Percentiles rank a stretch among this genome's conserved stretches.
Evolutionary conservation across 2,797 vertebrate species (phyloP).

Genomic region (Rhinella marina): DNA sequence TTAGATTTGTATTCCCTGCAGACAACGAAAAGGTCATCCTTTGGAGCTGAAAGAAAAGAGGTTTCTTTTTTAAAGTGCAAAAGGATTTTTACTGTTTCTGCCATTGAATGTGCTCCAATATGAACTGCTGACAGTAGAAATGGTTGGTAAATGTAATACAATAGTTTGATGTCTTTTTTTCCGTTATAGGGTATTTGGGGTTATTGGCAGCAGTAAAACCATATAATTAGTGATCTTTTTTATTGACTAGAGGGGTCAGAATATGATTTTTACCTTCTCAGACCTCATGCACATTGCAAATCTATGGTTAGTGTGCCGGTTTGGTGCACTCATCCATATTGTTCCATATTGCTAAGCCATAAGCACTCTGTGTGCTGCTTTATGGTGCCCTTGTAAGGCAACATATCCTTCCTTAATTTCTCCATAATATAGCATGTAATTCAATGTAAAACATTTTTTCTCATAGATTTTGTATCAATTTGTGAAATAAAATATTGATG

Average conservation of each 20-base stretch:
- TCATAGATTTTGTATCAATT: neutral
- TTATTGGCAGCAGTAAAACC: neutral
- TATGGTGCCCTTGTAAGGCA: neutral
- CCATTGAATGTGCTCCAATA: neutral
- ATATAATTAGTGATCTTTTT: neutral
- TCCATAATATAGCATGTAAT: neutral
- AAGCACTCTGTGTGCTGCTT: neutral
- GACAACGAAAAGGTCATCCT: constrained; percentile 22
- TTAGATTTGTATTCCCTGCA: constrained; percentile 1
- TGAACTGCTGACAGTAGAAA: neutral
- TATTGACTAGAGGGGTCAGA: neutral
- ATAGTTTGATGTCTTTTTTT: neutral
- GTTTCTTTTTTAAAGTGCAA: constrained; percentile 2
- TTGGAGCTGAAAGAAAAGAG: constrained; percentile 4
- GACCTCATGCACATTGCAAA: neutral
- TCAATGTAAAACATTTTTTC: neutral
- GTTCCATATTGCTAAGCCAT: neutral
- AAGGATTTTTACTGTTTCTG: constrained; percentile 10
- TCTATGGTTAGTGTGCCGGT: neutral
- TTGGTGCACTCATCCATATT: neutral
- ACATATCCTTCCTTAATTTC: neutral
- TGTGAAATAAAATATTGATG: neutral
- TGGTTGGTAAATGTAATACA: neutral
- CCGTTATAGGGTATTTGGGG: neutral
- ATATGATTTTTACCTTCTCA: neutral